Percentiles rank a stretch among this genome's conserved stretches.
Conservation (phyloP, 1,140 invertebrate genomes). For the Bombus vancouverensis region DNA sequence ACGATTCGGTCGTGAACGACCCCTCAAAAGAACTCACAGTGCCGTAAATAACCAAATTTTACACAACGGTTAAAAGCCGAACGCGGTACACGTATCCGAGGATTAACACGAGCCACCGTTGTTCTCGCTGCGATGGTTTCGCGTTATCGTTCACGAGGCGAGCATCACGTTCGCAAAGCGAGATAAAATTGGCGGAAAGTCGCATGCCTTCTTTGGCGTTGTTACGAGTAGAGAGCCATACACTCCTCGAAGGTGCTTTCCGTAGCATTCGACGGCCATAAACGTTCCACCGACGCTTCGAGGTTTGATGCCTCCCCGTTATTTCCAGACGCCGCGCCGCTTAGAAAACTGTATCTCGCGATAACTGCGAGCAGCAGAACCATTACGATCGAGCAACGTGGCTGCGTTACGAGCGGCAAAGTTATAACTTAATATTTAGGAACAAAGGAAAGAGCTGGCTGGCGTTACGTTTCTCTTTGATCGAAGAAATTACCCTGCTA, state of each 20-base stretch:
- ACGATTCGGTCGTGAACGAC: too few species aligned
- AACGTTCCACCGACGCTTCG: slow-evolving; percentile 12
- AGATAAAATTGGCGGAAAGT: slow-evolving; percentile 29
- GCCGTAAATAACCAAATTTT: background rate
- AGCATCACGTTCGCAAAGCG: background rate
- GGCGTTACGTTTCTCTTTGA: background rate
- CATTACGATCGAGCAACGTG: slow-evolving; percentile 9
- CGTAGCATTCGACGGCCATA: slow-evolving; percentile 1
- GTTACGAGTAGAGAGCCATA: background rate
- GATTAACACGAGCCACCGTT: background rate
- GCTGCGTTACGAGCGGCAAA: slow-evolving; percentile 3
- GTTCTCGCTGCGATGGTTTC: too few species aligned
- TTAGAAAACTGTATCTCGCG: slow-evolving; percentile 9
- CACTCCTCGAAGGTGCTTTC: background rate
- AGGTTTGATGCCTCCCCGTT: slow-evolving; percentile 4
- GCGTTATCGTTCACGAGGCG: background rate
- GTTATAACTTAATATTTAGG: slow-evolving; percentile 29
- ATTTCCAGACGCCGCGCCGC: background rate
- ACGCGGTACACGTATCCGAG: background rate
- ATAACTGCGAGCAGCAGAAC: background rate
- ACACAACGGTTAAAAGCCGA: background rate
- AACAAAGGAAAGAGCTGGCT: background rate
- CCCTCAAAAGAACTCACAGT: too few species aligned
- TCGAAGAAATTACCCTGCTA: background rate
- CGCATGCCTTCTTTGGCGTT: background rate